phyloP scores from a whole-genome alignment of 2,888 invertebrate genomes.

The Caenorhabditis doughertyi region DNA sequence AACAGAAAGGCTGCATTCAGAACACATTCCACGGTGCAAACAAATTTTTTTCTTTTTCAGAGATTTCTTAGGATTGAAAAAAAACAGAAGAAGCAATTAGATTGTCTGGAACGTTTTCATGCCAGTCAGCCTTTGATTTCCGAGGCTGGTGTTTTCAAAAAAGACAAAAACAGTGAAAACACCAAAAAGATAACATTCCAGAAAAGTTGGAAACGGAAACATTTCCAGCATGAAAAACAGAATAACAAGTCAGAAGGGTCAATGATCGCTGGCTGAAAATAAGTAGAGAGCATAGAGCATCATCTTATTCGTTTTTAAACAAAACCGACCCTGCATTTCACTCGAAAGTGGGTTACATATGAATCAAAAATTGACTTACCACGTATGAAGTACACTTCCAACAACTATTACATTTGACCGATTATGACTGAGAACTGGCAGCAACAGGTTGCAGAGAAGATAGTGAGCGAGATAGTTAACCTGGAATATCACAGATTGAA shows the following conservation, averaged over 20 bases:
- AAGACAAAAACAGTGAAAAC: background rate
- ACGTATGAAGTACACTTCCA: conserved; percentile 81
- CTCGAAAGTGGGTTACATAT: background rate
- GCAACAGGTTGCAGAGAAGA: conserved; percentile 75
- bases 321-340: too few relatives aligned
- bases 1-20: background rate
- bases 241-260: conserved; percentile 21
- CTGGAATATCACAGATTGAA: conserved; percentile 62
- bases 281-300: too few relatives aligned
- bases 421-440: conserved; percentile 75
- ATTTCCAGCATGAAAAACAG: conserved; percentile 16
- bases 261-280: conserved; percentile 5
- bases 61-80: background rate
- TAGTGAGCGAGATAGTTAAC: conserved; percentile 82
- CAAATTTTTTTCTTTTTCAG: background rate
- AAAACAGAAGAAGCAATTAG: conserved; percentile 11
- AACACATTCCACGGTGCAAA: conserved; percentile 8
- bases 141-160: conserved; percentile 8
- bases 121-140: conserved; percentile 23
- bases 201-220: conserved; percentile 24
- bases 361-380: conserved; percentile 68
- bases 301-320: too few relatives aligned
- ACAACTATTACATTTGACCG: conserved; percentile 78
- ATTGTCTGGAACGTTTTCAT: conserved; percentile 32
- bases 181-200: conserved; percentile 7